phyloP scores from a whole-genome alignment of 2,888 invertebrate species.

The Cosmorhoe ocellata region DNA sequence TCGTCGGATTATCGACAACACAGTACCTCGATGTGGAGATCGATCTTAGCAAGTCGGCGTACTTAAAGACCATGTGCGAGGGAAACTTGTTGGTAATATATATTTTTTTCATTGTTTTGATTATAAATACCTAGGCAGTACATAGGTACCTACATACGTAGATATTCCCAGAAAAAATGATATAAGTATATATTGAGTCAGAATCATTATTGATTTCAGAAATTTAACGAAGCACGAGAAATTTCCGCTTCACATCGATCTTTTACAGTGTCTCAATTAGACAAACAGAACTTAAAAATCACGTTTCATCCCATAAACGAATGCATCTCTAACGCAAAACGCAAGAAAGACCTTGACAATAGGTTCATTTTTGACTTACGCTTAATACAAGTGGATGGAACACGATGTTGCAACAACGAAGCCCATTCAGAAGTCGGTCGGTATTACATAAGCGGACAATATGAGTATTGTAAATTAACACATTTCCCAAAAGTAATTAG shows the following conservation, averaged over 20 bases:
- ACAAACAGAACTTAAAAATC: constrained; percentile 52
- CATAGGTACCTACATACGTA: too few relatives aligned
- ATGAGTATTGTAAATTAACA: constrained; percentile 70
- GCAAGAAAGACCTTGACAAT: constrained; percentile 49
- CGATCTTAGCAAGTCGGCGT: constrained; percentile 57
- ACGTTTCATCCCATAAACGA: constrained; percentile 65
- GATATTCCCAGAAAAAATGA: neutral
- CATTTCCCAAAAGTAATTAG: constrained; percentile 72
- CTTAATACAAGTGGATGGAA: constrained; percentile 62
- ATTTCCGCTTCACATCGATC: constrained; percentile 74
- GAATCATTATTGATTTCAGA: constrained; percentile 47
- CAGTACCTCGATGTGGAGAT: constrained; percentile 57
- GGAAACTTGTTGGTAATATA: constrained; percentile 59
- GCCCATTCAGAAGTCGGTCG: constrained; percentile 72
- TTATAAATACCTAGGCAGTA: too few relatives aligned
- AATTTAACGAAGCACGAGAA: constrained; percentile 66
- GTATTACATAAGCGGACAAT: constrained; percentile 82
- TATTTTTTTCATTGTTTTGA: constrained; percentile 3
- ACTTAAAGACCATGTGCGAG: constrained; percentile 63
- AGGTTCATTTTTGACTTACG: constrained; percentile 70
- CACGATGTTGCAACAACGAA: constrained; percentile 64
- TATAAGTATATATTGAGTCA: constrained; percentile 6
- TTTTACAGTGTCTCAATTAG: constrained; percentile 49
- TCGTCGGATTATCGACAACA: constrained; percentile 59
- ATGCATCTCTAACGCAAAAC: constrained; percentile 64